Conservation (phyloP, 2,113 vertebrate genomes). For the Ictalurus punctatus region DNA sequence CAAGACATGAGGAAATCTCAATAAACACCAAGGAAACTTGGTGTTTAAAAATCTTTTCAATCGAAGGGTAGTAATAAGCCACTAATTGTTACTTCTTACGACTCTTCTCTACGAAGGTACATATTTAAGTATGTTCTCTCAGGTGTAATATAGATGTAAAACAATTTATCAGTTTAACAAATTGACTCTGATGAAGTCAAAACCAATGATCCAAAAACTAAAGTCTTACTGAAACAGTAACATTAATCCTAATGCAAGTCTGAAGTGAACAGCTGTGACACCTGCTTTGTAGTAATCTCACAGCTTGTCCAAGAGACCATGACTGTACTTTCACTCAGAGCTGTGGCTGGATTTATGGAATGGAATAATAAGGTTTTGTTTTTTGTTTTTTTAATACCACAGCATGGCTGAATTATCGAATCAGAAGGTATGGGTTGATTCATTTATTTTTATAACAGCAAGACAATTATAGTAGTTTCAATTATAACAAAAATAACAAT, state of each 20-base stretch:
- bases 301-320: not conserved
- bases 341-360: not conserved
- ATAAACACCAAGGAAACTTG: not conserved
- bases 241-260: not conserved
- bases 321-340: not conserved
- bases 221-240: not conserved
- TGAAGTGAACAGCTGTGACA: not conserved
- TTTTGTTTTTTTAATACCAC: not conserved
- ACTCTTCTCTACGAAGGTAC: not conserved
- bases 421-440: not conserved
- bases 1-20: not conserved
- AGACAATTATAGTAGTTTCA: not conserved
- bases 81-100: not conserved
- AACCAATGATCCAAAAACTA: not conserved
- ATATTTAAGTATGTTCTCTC: not conserved
- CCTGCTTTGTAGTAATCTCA: not conserved
- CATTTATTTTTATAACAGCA: not conserved
- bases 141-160: not conserved
- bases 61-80: not conserved
- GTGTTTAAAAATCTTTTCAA: not conserved
- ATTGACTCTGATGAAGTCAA: not conserved
- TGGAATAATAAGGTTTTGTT: not conserved
- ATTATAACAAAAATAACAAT: not conserved
- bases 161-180: not conserved
- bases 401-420: not conserved